These are phyloP conservation scores for Corythucha ciliata DNA, from an alignment of 2,888 invertebrate species.

Conservation along the genomic window DNA sequence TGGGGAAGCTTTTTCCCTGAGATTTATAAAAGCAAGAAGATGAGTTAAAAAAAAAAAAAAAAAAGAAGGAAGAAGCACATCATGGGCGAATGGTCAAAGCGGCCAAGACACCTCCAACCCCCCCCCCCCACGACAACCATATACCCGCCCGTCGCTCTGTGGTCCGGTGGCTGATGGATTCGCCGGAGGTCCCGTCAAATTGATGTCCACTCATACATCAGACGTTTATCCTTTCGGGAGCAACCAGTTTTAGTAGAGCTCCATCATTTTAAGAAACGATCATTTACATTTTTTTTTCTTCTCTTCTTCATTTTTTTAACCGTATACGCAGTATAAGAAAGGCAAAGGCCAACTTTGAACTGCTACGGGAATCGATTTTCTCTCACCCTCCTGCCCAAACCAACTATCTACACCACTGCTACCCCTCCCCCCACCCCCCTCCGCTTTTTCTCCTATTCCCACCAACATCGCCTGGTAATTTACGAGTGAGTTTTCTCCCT, in stretches of 20 bases:
- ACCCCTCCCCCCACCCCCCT: constrained; percentile 1
- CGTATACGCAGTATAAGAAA: too few relatives aligned
- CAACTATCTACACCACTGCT: too few relatives aligned
- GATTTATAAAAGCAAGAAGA: too few relatives aligned
- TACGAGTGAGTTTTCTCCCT: constrained; percentile 29
- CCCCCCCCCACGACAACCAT: background rate
- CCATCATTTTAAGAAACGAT: too few relatives aligned
- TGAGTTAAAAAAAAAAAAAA: too few relatives aligned
- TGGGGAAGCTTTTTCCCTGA: too few relatives aligned
- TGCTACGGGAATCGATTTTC: constrained; percentile 22
- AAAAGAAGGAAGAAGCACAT: too few relatives aligned
- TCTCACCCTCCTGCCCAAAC: constrained; percentile 20
- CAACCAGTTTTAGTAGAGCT: background rate
- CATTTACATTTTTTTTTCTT: constrained; percentile 23
- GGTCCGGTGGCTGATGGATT: constrained; percentile 24
- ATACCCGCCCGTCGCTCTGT: too few relatives aligned
- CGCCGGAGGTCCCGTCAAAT: constrained; percentile 20
- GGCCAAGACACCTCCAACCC: constrained; percentile 15
- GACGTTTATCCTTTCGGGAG: constrained; percentile 4
- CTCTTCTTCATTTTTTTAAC: too few relatives aligned
- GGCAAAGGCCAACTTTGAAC: too few relatives aligned
- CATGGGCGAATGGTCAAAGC: constrained; percentile 26
- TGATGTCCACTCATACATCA: constrained; percentile 23
- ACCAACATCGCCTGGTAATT: constrained; percentile 27
- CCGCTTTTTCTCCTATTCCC: constrained; percentile 16